Evolutionary conservation across 2,113 vertebrate genomes (phyloP).

Genomic region (Scomber japonicus): DNA sequence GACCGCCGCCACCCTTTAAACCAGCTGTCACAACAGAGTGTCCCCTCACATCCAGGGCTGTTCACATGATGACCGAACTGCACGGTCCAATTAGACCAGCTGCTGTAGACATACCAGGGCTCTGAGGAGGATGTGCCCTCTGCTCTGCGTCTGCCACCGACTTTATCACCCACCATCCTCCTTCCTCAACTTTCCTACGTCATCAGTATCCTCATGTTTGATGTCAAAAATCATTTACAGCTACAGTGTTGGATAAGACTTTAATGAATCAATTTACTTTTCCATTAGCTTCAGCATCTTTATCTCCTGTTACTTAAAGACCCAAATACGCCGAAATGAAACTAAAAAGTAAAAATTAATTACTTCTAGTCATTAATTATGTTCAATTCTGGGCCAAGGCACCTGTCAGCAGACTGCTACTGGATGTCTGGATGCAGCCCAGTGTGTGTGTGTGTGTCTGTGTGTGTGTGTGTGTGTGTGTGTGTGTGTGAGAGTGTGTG

Average conservation of each 20-base stretch:
- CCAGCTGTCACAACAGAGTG: constrained; percentile 78
- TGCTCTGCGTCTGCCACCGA: not conserved
- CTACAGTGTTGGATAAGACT: not conserved
- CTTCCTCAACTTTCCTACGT: constrained; percentile 33
- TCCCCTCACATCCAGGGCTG: constrained; percentile 52
- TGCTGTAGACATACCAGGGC: constrained; percentile 59
- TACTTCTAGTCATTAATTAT: not conserved
- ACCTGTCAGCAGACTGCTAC: constrained; percentile 9
- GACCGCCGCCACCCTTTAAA: constrained; percentile 39
- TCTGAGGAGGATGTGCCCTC: constrained; percentile 44
- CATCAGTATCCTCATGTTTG: constrained; percentile 22
- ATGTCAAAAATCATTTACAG: not conserved
- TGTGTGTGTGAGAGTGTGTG: not conserved
- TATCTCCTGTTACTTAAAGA: constrained; percentile 1
- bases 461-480: not conserved
- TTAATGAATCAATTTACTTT: constrained; percentile 18
- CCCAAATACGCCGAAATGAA: not conserved
- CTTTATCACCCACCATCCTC: constrained; percentile 23
- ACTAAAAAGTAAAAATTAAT: not conserved
- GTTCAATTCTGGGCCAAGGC: constrained; percentile 9
- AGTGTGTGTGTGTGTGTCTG: not conserved
- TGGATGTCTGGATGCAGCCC: constrained; percentile 30
- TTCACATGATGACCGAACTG: constrained; percentile 63
- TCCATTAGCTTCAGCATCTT: constrained; percentile 3
- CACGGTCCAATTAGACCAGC: constrained; percentile 68